Evolutionary conservation across 2,888 invertebrate genomes (phyloP).

Genomic region (Pollenia griseotomentosa): DNA sequence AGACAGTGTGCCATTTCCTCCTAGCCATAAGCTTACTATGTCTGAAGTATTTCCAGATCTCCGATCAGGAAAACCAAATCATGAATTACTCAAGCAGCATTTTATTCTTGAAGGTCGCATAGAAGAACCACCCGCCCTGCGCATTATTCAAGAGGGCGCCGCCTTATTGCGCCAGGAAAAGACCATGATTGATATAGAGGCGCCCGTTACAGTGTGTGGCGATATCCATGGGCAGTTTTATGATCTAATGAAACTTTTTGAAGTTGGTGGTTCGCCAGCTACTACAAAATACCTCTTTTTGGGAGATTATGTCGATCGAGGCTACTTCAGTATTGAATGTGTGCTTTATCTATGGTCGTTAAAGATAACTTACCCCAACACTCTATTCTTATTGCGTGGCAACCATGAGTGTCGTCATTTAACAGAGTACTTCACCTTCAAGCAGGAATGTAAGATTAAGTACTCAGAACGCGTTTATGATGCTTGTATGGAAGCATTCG

Average conservation of each 20-base stretch:
- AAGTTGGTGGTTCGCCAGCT: constrained; percentile 96
- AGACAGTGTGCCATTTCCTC: constrained; percentile 96
- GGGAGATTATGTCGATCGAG: constrained; percentile 99
- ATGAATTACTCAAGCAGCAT: constrained; percentile 98
- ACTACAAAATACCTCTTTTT: constrained; percentile 99
- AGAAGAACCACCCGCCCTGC: constrained; percentile 97
- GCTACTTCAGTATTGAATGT: constrained; percentile 92
- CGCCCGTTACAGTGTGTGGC: constrained; percentile 99
- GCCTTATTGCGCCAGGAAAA: constrained; percentile 94
- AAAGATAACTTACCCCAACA: constrained; percentile 98
- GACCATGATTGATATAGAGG: constrained; percentile 99
- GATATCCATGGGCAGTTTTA: constrained; percentile 99
- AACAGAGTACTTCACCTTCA: constrained; percentile 99
- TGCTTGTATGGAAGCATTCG: constrained; percentile 99
- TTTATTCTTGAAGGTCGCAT: constrained; percentile 99
- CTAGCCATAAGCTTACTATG: constrained; percentile 96
- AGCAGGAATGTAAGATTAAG: constrained; percentile 99
- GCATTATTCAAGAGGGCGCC: constrained; percentile 98
- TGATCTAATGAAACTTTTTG: constrained; percentile 99
- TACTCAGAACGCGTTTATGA: constrained; percentile 99
- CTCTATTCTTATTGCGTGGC: constrained; percentile 99
- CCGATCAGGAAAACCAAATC: constrained; percentile 95
- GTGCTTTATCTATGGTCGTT: constrained; percentile 99
- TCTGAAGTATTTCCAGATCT: constrained; percentile 96
- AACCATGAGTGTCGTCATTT: constrained; percentile 99